Percentiles rank a stretch among this genome's conserved stretches.
Conservation (phyloP, 2,888 invertebrate species). For the Tipula unca region DNA sequence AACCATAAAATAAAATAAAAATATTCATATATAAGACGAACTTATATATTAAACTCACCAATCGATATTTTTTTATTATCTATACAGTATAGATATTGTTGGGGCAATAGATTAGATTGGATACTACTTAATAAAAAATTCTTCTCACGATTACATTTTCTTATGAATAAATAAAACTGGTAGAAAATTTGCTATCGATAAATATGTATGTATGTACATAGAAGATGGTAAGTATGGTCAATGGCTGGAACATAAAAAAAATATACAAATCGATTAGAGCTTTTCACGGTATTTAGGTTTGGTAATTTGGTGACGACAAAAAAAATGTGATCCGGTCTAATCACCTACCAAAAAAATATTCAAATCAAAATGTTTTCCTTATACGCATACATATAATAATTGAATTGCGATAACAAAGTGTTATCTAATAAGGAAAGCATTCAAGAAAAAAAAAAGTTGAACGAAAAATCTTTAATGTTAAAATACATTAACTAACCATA, state of each 20-base stretch:
- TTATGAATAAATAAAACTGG: neutral
- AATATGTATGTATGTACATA: neutral
- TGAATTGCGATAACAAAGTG: slow-evolving; percentile 14
- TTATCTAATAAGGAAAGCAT: neutral
- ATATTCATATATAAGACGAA: slow-evolving; percentile 1
- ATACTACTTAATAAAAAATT: slow-evolving; percentile 14
- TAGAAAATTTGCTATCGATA: neutral
- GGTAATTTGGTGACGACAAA: neutral
- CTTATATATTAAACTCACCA: neutral
- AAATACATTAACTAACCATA: neutral
- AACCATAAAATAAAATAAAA: slow-evolving; percentile 1
- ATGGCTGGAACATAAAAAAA: neutral
- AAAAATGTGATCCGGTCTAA: neutral
- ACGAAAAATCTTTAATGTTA: neutral
- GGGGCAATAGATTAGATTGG: neutral
- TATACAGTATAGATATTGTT: neutral
- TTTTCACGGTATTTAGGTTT: neutral
- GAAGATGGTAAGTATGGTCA: neutral
- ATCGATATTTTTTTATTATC: neutral
- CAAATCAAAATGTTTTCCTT: neutral
- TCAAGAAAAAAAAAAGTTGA: neutral
- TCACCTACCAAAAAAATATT: neutral
- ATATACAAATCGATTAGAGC: neutral
- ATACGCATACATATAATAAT: neutral
- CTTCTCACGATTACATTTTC: neutral